These are phyloP conservation scores for Syngnathus acus DNA, from an alignment of 2,797 vertebrate genomes.

Conservation along the genomic window DNA sequence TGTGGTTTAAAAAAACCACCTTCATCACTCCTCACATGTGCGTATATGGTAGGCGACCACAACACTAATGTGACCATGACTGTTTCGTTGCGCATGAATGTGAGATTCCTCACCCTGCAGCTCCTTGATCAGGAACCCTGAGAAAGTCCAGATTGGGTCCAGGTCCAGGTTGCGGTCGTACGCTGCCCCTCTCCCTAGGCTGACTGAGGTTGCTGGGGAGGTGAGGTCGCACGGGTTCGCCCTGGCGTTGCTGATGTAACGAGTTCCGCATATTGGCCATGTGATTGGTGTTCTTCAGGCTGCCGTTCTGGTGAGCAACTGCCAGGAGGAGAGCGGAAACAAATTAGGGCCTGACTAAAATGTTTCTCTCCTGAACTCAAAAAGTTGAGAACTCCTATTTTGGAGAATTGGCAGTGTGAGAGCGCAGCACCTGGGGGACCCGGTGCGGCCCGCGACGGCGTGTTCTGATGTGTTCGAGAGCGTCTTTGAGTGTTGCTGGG, in stretches of 20 bases:
- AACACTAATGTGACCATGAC: neutral
- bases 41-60: neutral
- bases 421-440: constrained; percentile 81
- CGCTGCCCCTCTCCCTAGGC: constrained; percentile 57
- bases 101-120: constrained; percentile 82
- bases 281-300: constrained; percentile 70
- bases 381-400: neutral
- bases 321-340: constrained; percentile 3
- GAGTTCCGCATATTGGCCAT: constrained; percentile 65
- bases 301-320: constrained; percentile 87
- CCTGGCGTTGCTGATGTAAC: constrained; percentile 64
- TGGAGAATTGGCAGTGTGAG: neutral
- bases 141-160: constrained; percentile 84
- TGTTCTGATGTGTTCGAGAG: constrained; percentile 67
- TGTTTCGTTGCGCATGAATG: neutral
- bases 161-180: constrained; percentile 62
- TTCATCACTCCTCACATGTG: neutral
- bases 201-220: constrained; percentile 74
- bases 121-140: constrained; percentile 90
- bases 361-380: too few species aligned
- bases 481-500: constrained; percentile 65
- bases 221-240: constrained; percentile 65
- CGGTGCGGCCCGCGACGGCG: constrained; percentile 81
- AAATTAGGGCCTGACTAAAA: too few species aligned
- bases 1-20: neutral